These are phyloP conservation scores for Bathybates hornii DNA, from an alignment of 2,113 vertebrate genomes.

Conservation along the genomic window DNA sequence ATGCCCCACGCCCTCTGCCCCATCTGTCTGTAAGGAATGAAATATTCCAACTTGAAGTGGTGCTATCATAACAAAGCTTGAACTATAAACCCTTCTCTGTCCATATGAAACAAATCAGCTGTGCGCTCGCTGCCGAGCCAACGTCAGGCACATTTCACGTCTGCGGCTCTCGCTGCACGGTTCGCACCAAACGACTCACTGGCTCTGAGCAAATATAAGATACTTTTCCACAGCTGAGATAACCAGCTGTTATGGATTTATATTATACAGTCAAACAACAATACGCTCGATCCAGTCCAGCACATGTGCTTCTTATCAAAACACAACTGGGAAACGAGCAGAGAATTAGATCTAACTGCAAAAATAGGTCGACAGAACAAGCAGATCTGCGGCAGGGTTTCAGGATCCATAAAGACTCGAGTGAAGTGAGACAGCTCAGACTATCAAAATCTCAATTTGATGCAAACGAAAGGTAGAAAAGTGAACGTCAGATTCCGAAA, in stretches of 20 bases:
- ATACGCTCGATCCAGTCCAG: background rate
- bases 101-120: slow-evolving; percentile 22
- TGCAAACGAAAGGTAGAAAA: background rate
- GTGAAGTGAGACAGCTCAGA: background rate
- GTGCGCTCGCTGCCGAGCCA: background rate
- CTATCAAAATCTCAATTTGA: background rate
- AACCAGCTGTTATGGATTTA: slow-evolving; percentile 31
- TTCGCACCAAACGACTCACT: background rate
- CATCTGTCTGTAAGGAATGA: background rate
- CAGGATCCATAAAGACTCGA: background rate
- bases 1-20: background rate
- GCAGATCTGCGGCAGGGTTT: background rate
- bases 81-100: slow-evolving; percentile 5
- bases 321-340: slow-evolving; percentile 14
- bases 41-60: background rate
- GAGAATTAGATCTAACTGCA: slow-evolving; percentile 25
- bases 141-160: background rate
- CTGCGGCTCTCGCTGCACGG: background rate
- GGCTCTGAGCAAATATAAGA: background rate
- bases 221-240: background rate
- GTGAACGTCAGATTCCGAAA: background rate
- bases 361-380: slow-evolving; percentile 13
- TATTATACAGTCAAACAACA: slow-evolving; percentile 21
- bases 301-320: slow-evolving; percentile 56
- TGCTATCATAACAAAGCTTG: slow-evolving; percentile 14